phyloP scores from a whole-genome alignment of 1,140 invertebrate genomes.

The Bombus breviceps region DNA sequence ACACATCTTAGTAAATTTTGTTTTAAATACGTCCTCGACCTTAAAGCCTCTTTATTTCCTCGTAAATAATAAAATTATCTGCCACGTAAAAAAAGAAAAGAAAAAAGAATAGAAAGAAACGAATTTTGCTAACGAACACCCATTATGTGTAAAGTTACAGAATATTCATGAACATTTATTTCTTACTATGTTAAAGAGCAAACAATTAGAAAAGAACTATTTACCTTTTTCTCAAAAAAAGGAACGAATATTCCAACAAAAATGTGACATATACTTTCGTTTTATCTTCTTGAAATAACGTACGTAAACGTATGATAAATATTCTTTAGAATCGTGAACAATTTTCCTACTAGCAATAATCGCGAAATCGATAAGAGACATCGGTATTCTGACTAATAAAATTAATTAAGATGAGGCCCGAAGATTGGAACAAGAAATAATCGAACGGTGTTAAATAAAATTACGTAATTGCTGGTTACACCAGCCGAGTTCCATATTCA shows the following conservation, averaged over 20 bases:
- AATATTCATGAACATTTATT: background rate
- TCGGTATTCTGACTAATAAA: background rate
- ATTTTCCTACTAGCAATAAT: background rate
- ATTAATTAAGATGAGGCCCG: background rate
- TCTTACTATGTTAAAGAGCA: background rate
- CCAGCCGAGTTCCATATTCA: background rate
- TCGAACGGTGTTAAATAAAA: background rate
- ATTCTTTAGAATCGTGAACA: background rate
- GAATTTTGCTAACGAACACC: no score
- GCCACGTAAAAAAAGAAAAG: background rate
- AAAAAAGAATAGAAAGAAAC: background rate
- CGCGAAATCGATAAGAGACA: background rate
- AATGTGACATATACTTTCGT: no score
- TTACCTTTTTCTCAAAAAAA: no score
- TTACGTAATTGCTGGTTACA: background rate
- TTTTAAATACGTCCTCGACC: background rate
- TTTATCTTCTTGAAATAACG: no score
- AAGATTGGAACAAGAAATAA: background rate
- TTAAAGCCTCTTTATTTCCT: background rate
- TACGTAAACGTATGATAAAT: no score
- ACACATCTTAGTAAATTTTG: background rate
- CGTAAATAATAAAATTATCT: background rate
- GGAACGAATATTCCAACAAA: no score
- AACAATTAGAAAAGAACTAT: background rate
- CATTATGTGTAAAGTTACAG: background rate